Evolutionary conservation across 1,140 invertebrate species (phyloP).

Genomic region (Aphelenchoides avenae): DNA sequence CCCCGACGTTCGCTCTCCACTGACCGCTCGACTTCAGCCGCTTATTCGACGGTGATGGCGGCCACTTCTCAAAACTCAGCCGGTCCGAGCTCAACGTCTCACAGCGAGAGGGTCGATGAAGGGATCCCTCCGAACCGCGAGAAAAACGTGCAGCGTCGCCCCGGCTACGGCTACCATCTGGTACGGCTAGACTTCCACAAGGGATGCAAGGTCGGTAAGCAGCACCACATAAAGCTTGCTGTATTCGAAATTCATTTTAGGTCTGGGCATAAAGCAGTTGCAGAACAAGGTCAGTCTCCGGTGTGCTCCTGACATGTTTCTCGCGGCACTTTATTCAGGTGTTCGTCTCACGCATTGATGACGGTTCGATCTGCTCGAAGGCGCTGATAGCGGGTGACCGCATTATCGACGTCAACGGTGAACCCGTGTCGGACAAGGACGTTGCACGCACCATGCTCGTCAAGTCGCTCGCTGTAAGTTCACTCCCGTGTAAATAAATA

Average conservation of each 20-base stretch:
- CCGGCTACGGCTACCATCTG: conserved; percentile 10
- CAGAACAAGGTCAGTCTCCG: conserved; percentile 16
- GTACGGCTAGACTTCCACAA: conserved; percentile 1
- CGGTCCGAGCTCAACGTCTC: too few relatives aligned
- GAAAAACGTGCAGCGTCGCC: conserved; percentile 11
- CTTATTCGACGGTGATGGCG: too few relatives aligned
- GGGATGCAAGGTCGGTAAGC: conserved; percentile 9
- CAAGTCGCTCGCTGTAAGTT: conserved; percentile 1
- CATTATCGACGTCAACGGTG: conserved; percentile 13
- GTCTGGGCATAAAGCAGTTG: conserved; percentile 17
- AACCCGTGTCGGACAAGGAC: conserved; percentile 14
- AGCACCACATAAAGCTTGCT: conserved; percentile 4
- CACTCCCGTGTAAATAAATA: background rate
- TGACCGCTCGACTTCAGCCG: too few relatives aligned
- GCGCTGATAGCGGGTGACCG: conserved; percentile 12
- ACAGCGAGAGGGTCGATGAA: too few relatives aligned
- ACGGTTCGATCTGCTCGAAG: conserved; percentile 12
- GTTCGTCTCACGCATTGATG: conserved; percentile 11
- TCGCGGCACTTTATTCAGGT: conserved; percentile 3
- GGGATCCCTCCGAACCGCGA: conserved; percentile 8
- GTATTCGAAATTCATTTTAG: conserved; percentile 7
- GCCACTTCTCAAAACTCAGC: too few relatives aligned
- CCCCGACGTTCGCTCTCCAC: too few relatives aligned
- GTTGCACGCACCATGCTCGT: conserved; percentile 5
- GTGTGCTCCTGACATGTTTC: conserved; percentile 2